Base-by-base conservation (phyloP, 2,888 invertebrate species). In the Tanypteryx hageni region DNA sequence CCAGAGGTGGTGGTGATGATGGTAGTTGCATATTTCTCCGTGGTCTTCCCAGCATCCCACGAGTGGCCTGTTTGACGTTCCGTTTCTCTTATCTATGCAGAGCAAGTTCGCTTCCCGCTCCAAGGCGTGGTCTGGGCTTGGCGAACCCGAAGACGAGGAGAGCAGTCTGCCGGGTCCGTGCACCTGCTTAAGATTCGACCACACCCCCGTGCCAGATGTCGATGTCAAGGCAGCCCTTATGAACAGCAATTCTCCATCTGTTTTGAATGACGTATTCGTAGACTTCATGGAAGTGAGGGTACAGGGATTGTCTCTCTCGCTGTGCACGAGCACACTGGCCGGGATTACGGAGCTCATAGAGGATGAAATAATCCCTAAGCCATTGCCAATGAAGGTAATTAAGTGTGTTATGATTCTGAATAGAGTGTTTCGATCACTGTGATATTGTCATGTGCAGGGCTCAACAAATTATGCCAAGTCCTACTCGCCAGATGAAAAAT, bases 311-410 rank as follows among this genome's bases (percentile, higher is more conserved):
- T 96, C 95, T 92, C 95, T 98, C 93, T 96, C 96, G 18, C 95
- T 98, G 92, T 97, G 97, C 92, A 97, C 98, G 97, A 98, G 98
- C 94, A 98, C 98, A 0, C 96, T 98, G 0, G 96, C 97, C 64
- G 98, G 98, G 16, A 95, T 99, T 18, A 96, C 97, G 0, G 98
- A 98, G 95, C 96, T 99, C 93, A 96, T 97, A 0, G 99, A 99
- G 94, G 99, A 99, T 95, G 99, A 99, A 95, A 96, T 98, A 68
- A 96, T 98, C 56, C 96, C 97, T 2, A 96, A 97, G 92, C 97
- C 98, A 0, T 96, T 98, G 95, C 98, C 98, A 8, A 95, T 98
- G 94, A 97, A 98, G 96, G 98, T 98, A 95, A 95, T 93, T 82
- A 57, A 76, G 18, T 68, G 44, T 22, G 18, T 68, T n/a, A 9